phyloP scores from a whole-genome alignment of 2,888 invertebrate genomes.

The Balanococcus diminutus region DNA sequence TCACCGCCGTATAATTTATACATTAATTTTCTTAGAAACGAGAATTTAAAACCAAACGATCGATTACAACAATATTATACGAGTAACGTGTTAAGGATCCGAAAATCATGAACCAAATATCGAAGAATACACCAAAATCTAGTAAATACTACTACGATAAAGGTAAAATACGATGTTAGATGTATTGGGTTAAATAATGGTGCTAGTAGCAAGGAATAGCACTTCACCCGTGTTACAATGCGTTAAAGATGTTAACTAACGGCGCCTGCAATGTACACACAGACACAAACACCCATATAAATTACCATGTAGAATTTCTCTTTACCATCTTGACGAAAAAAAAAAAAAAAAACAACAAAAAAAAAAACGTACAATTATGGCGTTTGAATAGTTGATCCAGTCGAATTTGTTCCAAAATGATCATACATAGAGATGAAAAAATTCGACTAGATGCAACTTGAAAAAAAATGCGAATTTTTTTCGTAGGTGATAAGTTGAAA shows the following conservation, averaged over 20 bases:
- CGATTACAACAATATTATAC: background rate
- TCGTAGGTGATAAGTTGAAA: too few species aligned
- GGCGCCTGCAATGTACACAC: conserved; percentile 50
- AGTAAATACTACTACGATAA: conserved; percentile 9
- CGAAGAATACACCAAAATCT: conserved; percentile 3
- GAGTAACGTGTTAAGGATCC: background rate
- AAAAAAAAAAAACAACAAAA: too few species aligned
- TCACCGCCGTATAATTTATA: background rate
- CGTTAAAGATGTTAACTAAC: conserved; percentile 51
- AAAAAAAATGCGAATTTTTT: too few species aligned
- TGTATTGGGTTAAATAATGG: background rate
- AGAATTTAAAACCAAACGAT: too few species aligned
- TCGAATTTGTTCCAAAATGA: too few species aligned
- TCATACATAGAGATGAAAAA: too few species aligned
- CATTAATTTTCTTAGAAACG: background rate
- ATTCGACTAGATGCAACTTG: too few species aligned
- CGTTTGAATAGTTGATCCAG: too few species aligned
- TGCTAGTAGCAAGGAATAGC: conserved; percentile 49
- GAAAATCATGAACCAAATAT: background rate
- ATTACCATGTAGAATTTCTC: background rate
- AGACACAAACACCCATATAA: conserved; percentile 12
- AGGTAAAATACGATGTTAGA: conserved; percentile 26
- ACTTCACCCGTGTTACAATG: conserved; percentile 51
- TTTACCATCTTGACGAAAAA: too few species aligned
- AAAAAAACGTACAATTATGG: background rate